Percentiles rank a stretch among this genome's conserved stretches.
Evolutionary conservation across 1,140 invertebrate genomes (phyloP).

Genomic region (Piezodorus guildinii): DNA sequence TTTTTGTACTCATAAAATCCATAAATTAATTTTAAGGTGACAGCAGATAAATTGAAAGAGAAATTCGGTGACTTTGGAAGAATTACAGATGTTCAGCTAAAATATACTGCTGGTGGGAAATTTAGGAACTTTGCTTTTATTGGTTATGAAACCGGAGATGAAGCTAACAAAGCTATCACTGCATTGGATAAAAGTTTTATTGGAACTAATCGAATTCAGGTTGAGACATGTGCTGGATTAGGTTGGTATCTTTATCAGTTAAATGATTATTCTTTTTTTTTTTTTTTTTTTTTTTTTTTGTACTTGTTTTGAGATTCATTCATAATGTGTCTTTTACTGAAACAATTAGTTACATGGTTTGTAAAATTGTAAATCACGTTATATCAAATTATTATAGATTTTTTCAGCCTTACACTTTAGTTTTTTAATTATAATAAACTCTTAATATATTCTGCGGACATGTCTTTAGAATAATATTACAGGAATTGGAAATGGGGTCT

Average conservation of each 20-base stretch:
- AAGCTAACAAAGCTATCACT: conserved; percentile 60
- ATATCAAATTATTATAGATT: too few relatives aligned
- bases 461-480: too few relatives aligned
- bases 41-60: conserved; percentile 58
- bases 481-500: too few relatives aligned
- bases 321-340: too few relatives aligned
- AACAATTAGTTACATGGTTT: too few relatives aligned
- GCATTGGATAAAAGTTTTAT: conserved; percentile 78
- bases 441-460: too few relatives aligned
- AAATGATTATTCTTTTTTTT: too few relatives aligned
- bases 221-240: conserved; percentile 63
- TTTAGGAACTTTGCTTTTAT: conserved; percentile 88
- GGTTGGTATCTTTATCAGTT: conserved; percentile 33
- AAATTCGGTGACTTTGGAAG: conserved; percentile 68
- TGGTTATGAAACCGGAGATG: conserved; percentile 68
- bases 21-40: conserved; percentile 46
- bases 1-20: neutral
- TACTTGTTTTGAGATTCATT: too few relatives aligned
- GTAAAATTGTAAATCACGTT: too few relatives aligned
- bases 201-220: conserved; percentile 62
- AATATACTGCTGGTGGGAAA: conserved; percentile 78
- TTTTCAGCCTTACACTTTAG: too few relatives aligned
- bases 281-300: too few relatives aligned
- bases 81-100: conserved; percentile 84
- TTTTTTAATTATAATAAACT: too few relatives aligned